These are phyloP conservation scores for Hippotragus niger DNA, from an alignment of 2,113 vertebrate genomes.

Conservation along the genomic window DNA sequence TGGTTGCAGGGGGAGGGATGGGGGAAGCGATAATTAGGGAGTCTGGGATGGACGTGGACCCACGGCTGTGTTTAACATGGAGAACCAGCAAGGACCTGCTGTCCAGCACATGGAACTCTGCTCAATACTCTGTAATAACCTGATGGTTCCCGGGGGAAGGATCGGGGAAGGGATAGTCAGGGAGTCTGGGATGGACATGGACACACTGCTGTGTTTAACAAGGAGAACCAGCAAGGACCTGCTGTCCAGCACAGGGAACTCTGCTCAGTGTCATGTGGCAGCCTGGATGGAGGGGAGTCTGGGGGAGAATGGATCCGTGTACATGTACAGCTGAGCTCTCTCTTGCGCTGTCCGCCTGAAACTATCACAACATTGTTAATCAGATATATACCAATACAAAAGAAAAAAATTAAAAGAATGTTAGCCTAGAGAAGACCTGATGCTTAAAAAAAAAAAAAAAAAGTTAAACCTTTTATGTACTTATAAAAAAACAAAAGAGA, in stretches of 20 bases:
- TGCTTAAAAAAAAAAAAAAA: background rate
- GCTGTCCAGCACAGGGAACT: background rate
- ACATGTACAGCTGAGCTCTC: accelerated
- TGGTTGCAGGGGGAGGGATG: background rate
- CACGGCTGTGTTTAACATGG: accelerated
- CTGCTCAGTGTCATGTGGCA: background rate
- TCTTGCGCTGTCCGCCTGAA: accelerated
- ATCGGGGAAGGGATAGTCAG: too few species aligned
- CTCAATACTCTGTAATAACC: background rate
- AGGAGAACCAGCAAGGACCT: too few species aligned
- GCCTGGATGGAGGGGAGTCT: background rate
- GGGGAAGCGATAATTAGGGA: accelerated
- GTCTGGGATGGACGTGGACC: accelerated
- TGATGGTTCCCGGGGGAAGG: too few species aligned
- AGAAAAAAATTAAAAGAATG: background rate
- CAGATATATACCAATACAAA: background rate
- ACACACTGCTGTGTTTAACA: too few species aligned
- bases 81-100: background rate
- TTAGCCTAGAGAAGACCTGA: background rate
- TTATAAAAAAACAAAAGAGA: background rate
- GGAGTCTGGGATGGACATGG: too few species aligned
- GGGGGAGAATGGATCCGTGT: accelerated
- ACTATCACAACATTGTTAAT: background rate
- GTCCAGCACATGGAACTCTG: accelerated
- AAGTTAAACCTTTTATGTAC: background rate